Conservation (phyloP, 2,797 vertebrate genomes). For the Gymnothorax reevesii region DNA sequence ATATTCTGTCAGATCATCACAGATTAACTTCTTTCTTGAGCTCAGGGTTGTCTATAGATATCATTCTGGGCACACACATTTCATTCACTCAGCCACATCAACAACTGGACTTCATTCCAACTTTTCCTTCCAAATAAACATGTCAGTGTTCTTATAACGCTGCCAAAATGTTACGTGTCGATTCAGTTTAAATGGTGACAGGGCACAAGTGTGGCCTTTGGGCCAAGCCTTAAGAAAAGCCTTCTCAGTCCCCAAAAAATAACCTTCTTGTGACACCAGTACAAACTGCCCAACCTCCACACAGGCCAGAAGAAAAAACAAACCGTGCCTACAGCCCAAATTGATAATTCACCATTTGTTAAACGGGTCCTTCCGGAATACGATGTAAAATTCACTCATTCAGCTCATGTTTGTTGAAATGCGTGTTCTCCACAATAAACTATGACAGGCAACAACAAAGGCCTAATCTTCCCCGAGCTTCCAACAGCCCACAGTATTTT, state of each 20-base stretch:
- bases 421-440: constrained; percentile 1
- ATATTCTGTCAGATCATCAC: background rate
- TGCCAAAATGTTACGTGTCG: background rate
- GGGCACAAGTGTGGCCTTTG: background rate
- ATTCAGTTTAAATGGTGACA: background rate
- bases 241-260: background rate
- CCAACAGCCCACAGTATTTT: background rate
- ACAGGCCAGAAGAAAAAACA: background rate
- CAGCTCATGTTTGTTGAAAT: constrained; percentile 3
- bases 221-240: background rate
- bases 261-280: background rate
- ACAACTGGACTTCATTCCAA: background rate
- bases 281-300: background rate
- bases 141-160: background rate
- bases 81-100: background rate
- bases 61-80: background rate
- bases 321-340: background rate
- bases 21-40: background rate
- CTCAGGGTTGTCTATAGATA: background rate
- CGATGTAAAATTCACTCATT: background rate
- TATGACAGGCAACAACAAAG: constrained; percentile 6
- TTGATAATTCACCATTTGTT: constrained; percentile 3
- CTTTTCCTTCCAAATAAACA: background rate
- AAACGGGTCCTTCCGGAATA: background rate
- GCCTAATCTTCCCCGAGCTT: background rate